Evolutionary conservation across 1,140 invertebrate species (phyloP), one percentile per base, ranked within the genome.

Genomic region (Stegodyphus dumicola): DNA sequence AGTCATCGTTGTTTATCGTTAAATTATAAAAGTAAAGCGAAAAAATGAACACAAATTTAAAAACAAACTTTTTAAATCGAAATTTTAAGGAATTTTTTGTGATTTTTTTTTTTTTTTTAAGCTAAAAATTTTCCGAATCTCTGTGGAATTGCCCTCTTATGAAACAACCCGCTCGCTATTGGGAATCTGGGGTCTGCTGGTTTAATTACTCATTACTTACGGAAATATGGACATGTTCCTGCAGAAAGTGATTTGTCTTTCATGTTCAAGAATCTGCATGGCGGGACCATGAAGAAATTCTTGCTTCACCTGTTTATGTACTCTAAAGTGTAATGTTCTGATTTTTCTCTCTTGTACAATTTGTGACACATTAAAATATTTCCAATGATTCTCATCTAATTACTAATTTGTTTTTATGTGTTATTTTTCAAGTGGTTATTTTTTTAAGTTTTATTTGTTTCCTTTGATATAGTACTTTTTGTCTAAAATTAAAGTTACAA

Each of bases 211-310:
- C 33, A 18, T 76, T 18, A 60, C 53, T 13, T 10, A 7, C 13
- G n/a, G 18, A 60, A 10, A 33, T 15, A 54, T 60, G 56, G 10
- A 6, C 17, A 18, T n/a, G 76, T 49, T 65, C n/a, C 15, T 17
- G 9, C 15, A 15, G 65, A 13, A 66, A 52, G 60, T n/a, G 60
- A 18, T 66, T 65, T 52, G 11, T 56, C 17, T 53, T 33, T 10
- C n/a, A 71, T 81, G 67, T 81, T 73, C 78, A 71, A 73, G 67
- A 81, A 81, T 69, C 67, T 71, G 51, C 69, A 75, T 83, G 80
- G 80, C 80, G 53, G 80, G 80, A 83, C 80, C 80, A 83, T 83
- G 71, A 83, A 75, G 18, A 75, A 53, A 75, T 83, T 74, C 80
- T 83, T 83, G 80, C 60, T 18, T 60, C 49, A 67, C 17, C 6